Conservation (phyloP, 2,888 invertebrate species). For the Dicyrtomina minuta region DNA sequence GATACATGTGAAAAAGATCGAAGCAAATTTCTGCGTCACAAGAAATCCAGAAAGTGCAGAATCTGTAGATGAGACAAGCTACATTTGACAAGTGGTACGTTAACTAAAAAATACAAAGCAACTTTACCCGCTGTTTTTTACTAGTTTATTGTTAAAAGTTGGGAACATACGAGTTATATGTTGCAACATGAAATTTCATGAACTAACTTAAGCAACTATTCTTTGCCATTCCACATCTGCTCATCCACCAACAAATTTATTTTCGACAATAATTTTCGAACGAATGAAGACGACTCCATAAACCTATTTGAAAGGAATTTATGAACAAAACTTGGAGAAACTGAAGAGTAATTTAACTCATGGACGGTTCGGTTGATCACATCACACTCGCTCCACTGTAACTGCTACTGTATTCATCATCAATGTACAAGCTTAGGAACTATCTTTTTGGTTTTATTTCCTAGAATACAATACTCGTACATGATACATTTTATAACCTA, state of each 20-base stretch:
- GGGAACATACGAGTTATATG: conserved; percentile 29
- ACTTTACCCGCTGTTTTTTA: too few species aligned
- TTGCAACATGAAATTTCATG: conserved; percentile 27
- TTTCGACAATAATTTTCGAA: conserved; percentile 28
- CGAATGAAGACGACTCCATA: conserved; percentile 30
- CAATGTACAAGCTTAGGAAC: background rate
- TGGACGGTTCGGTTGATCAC: conserved; percentile 29
- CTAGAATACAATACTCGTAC: background rate
- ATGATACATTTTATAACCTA: background rate
- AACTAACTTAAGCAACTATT: conserved; percentile 15
- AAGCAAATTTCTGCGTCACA: too few species aligned
- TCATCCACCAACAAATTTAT: conserved; percentile 3
- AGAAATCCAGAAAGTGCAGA: too few species aligned
- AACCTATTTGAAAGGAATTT: conserved; percentile 32
- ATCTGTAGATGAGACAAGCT: too few species aligned
- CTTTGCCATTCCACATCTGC: too few species aligned
- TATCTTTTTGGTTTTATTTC: background rate
- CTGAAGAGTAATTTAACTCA: conserved; percentile 34
- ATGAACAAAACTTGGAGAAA: conserved; percentile 31
- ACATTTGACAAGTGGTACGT: too few species aligned
- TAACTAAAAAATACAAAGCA: too few species aligned
- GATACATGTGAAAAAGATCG: too few species aligned
- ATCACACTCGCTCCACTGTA: conserved; percentile 8
- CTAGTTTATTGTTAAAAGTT: conserved; percentile 34
- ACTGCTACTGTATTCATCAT: background rate